These are phyloP conservation scores for Eulemur rubriventer DNA, from an alignment of 2,797 vertebrate genomes.

Conservation along the genomic window DNA sequence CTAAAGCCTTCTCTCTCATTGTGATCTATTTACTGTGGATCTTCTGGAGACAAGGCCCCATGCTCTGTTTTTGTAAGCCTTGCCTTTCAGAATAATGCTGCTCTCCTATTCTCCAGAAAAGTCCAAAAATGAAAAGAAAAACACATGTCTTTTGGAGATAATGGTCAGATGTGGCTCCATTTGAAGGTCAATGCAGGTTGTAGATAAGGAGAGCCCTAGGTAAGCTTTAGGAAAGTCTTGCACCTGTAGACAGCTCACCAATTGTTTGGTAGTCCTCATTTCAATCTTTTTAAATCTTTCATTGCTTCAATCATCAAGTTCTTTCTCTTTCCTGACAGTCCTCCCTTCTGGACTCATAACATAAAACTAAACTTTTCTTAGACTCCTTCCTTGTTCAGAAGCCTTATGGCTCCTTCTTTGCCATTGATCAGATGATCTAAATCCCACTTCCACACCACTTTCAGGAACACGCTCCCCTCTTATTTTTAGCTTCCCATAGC, in stretches of 20 bases:
- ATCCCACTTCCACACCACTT: background rate
- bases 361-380: background rate
- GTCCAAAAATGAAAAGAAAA: background rate
- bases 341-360: background rate
- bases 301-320: background rate
- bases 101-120: background rate
- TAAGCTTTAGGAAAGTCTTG: background rate
- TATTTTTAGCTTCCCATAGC: background rate
- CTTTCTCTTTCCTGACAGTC: background rate
- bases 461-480: background rate
- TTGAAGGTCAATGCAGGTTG: background rate
- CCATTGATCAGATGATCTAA: too few species aligned
- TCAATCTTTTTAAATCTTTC: background rate
- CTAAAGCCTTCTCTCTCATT: background rate
- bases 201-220: background rate
- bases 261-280: too few species aligned
- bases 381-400: background rate
- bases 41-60: background rate
- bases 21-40: background rate
- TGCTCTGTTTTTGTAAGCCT: background rate
- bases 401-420: background rate
- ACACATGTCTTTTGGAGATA: background rate
- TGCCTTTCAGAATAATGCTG: background rate
- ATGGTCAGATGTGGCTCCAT: background rate
- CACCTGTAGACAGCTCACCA: accelerated